These are phyloP conservation scores for Dendroctonus ponderosae DNA, from an alignment of 1,140 invertebrate species.

Conservation along the genomic window DNA sequence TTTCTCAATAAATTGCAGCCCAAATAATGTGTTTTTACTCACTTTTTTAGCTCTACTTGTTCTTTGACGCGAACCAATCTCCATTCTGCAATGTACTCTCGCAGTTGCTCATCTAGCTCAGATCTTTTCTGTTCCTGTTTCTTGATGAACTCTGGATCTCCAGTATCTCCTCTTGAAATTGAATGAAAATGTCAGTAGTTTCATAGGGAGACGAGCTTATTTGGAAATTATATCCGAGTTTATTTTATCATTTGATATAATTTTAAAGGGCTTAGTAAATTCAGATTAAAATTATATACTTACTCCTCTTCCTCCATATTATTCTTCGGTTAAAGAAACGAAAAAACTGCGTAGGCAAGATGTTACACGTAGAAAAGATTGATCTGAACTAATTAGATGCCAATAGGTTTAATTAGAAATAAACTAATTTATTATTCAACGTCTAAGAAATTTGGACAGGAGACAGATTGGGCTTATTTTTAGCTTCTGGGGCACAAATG, in stretches of 20 bases:
- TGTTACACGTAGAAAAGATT: conserved; percentile 8
- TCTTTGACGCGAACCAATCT: conserved; percentile 91
- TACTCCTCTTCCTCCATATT: conserved; percentile 32
- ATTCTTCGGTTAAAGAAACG: neutral
- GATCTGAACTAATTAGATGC: conserved; percentile 19
- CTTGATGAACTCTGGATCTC: conserved; percentile 75
- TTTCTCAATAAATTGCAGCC: too few species aligned
- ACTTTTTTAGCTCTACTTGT: conserved; percentile 83
- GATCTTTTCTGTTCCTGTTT: conserved; percentile 92
- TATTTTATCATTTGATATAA: neutral
- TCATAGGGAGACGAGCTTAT: neutral
- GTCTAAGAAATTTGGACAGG: conserved; percentile 17
- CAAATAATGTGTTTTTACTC: conserved; percentile 4
- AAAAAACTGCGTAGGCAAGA: neutral
- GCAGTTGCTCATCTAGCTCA: conserved; percentile 91
- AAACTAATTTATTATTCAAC: conserved; percentile 18
- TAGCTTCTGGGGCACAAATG: conserved; percentile 16
- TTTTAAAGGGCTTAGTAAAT: neutral
- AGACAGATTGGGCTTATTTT: conserved; percentile 19
- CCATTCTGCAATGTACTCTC: conserved; percentile 96
- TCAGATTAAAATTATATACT: conserved; percentile 5
- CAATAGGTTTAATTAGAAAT: conserved; percentile 17
- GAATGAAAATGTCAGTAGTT: conserved; percentile 1
- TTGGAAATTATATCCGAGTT: neutral
- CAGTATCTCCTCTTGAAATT: conserved; percentile 40